Evolutionary conservation across 2,113 vertebrate genomes (phyloP), one percentile per base, ranked within the genome.

Genomic region (Channa maculata): DNA sequence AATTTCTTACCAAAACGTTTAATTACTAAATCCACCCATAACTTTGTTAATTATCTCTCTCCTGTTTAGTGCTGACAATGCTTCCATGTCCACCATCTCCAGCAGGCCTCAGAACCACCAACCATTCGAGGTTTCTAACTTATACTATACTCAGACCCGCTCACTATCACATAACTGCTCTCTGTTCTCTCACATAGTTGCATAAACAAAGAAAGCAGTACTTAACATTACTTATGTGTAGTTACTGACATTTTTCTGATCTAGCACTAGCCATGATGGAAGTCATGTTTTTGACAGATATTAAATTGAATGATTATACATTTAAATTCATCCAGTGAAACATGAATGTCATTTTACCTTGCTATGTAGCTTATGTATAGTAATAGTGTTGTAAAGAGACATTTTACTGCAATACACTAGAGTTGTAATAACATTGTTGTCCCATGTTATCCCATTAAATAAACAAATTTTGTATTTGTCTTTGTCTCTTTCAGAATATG

Each of bases 51-150:
- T 50, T 73, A 34, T 78, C 0, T 89, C 59, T 90, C 60, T 54
- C 68, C 38, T 9, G 82, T 95, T 94, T 91, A 98, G 95, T 55
- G 49, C 95, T 45, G 97, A 98, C 83, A 97, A 95, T 72, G 94
- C 94, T 66, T 96, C 96, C 65, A 92, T 84, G 79, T 93, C 96
- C 45, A 94, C 94, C 41, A 91, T 95, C 0, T 91, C 96, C 53
- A 92, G 94, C 12, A 77, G 92, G 0, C 94, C 96, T 44, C 96
- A 95, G 93, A 95, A 93, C 94, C 94, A 96, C 81, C 96, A 95
- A 71, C 94, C 95, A 2, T 95, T 97, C 33, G 96, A 98, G 95
- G 97, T 97, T 89, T 93, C 77, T 88, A 86, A 74, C 43, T 65
- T 10, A 46, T 86, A 85, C 6, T 75, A 65, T 82, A 48, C 70